Evolutionary conservation across 2,113 vertebrate genomes (phyloP), one percentile per base, ranked within the genome.

Genomic region (Numida meleagris): DNA sequence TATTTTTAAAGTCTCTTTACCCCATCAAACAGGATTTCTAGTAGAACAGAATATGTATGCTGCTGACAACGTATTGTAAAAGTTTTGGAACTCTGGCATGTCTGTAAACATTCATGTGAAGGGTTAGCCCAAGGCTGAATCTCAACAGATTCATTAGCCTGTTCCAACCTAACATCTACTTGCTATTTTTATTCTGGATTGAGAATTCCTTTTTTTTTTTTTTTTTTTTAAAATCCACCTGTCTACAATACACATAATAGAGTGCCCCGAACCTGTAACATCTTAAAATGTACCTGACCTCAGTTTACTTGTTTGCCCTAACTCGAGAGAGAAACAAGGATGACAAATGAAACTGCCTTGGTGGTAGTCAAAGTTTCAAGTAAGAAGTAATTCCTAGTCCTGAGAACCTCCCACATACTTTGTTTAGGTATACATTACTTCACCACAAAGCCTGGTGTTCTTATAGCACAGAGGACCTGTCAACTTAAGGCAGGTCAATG

Each of bases 61-160:
- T 42, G 6, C 21, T 20, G 33, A 63, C 55, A 19, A 2, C n/a
- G 43, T 43, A 36, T 46, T 66, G n/a, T n/a, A 88, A 75, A 71
- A 2, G 0, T 43, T 10, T 61, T 18, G 10, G 12, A 19, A n/a
- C 2, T 23, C 38, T 61, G 40, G 4, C 18, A n/a, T 27, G n/a
- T 3, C 21, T 61, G 50, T 55, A 46, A 53, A 6, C 9, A 13
- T 43, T 82, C 21, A 20, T 25, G 23, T 51, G 4, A 5, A 72
- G 13, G 9, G 2, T 45, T 34, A 62, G 27, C 11, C 15, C 17
- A 36, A 13, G 40, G 4, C 23, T 67, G 23, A 4, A 38, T 73
- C 23, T 43, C 25, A 25, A 42, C 6, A 43, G 34, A 48, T 38
- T 77, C 13, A 50, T 82, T 62, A 66, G 4, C 5, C 33, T 82